phyloP scores from a whole-genome alignment of 2,797 vertebrate species.

The Anguilla megastoma region DNA sequence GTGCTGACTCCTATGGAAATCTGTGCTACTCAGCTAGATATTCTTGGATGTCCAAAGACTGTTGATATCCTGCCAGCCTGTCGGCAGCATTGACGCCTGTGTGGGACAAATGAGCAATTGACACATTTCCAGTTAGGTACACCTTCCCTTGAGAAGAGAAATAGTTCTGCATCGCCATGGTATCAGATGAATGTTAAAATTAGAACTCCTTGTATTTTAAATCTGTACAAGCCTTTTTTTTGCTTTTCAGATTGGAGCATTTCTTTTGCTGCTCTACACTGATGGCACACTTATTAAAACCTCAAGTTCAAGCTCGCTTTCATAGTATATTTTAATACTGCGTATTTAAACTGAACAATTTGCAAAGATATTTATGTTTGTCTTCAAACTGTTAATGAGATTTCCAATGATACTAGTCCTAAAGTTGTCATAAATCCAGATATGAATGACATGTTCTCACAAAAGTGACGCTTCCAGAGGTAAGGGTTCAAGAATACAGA shows the following conservation, averaged over 20 bases:
- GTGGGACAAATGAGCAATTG: neutral
- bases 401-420: neutral
- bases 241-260: neutral
- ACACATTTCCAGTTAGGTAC: constrained; percentile 28
- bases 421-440: neutral
- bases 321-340: no score
- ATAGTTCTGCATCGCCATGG: constrained; percentile 35
- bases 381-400: neutral
- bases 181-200: constrained; percentile 51
- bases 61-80: neutral
- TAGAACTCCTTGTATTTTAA: constrained; percentile 40
- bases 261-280: no score
- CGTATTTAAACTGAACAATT: no score
- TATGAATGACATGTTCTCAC: neutral
- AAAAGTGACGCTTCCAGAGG: neutral
- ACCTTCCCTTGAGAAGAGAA: constrained; percentile 38
- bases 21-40: neutral
- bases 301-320: no score
- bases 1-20: neutral
- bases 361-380: neutral
- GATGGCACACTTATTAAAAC: no score
- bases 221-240: neutral
- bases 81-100: neutral
- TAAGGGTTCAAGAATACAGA: neutral
- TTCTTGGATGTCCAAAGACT: neutral